phyloP scores from a whole-genome alignment of 1,140 invertebrate genomes.

The Orchestia grillus region DNA sequence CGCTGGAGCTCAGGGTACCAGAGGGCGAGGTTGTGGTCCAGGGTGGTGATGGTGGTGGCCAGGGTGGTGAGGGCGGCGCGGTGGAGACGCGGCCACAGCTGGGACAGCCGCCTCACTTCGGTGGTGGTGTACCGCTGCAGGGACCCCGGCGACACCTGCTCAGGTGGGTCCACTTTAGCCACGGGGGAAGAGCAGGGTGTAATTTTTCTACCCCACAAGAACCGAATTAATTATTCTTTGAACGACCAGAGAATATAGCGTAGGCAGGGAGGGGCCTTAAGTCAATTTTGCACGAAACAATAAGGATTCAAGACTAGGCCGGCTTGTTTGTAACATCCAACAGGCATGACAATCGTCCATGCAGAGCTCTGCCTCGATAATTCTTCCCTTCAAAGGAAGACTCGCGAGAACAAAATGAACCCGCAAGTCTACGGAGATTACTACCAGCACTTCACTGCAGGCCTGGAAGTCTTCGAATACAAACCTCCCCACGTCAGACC shows the following conservation, averaged over 20 bases:
- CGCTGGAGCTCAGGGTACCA: neutral
- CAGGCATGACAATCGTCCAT: too few species aligned
- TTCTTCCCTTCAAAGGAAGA: too few species aligned
- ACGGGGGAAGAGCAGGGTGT: too few species aligned
- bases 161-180: neutral
- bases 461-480: too few species aligned
- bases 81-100: neutral
- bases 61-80: neutral
- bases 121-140: neutral
- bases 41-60: neutral
- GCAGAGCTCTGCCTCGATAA: too few species aligned
- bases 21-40: neutral
- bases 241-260: too few species aligned
- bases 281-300: too few species aligned
- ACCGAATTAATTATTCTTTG: too few species aligned
- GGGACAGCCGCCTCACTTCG: neutral
- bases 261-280: too few species aligned
- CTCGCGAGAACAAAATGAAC: neutral
- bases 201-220: too few species aligned
- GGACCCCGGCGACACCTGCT: neutral
- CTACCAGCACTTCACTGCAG: neutral
- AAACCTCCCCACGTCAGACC: neutral
- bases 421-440: neutral
- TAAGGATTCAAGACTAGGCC: too few species aligned
- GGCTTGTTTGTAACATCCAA: too few species aligned